A percentile compares a stretch with the other conserved stretches of the same genome.
phyloP scores from a whole-genome alignment of 2,797 vertebrate species.

The Sebastes flavidus region DNA sequence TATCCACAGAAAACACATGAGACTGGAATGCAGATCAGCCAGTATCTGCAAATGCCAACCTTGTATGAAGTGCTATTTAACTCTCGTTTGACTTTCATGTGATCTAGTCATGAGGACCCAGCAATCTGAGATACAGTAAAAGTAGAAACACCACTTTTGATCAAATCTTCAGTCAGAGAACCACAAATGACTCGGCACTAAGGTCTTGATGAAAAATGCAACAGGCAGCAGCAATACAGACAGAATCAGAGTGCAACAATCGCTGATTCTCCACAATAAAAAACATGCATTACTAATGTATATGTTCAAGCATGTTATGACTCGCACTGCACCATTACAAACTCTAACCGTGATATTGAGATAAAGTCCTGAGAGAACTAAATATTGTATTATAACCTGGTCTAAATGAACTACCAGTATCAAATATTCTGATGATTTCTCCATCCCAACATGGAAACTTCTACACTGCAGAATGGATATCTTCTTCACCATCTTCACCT shows the following conservation, averaged over 20 bases:
- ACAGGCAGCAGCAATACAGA: not conserved
- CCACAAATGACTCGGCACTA: not conserved
- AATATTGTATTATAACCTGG: not conserved
- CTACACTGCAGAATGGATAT: not conserved
- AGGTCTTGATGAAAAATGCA: not conserved
- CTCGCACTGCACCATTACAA: no score
- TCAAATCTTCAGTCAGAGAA: slow-evolving; percentile 9
- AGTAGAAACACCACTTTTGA: slow-evolving; percentile 5
- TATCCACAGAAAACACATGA: not conserved
- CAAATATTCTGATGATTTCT: not conserved
- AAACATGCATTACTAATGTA: not conserved
- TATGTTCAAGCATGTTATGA: no score
- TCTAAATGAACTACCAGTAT: not conserved
- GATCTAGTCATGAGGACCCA: slow-evolving; percentile 41
- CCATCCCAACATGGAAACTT: not conserved
- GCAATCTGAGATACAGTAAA: slow-evolving; percentile 6
- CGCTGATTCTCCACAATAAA: not conserved
- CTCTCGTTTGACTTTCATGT: slow-evolving; percentile 38
- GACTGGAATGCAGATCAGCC: slow-evolving; percentile 12
- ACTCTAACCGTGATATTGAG: not conserved
- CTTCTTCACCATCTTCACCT: slow-evolving; percentile 2
- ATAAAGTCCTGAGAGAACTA: not conserved
- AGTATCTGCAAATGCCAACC: slow-evolving; percentile 20
- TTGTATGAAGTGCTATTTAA: slow-evolving; percentile 8
- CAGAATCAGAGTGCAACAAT: not conserved